These are phyloP conservation scores for Ctenopoma kingsleyae DNA, from an alignment of 2,797 vertebrate species.

Conservation along the genomic window DNA sequence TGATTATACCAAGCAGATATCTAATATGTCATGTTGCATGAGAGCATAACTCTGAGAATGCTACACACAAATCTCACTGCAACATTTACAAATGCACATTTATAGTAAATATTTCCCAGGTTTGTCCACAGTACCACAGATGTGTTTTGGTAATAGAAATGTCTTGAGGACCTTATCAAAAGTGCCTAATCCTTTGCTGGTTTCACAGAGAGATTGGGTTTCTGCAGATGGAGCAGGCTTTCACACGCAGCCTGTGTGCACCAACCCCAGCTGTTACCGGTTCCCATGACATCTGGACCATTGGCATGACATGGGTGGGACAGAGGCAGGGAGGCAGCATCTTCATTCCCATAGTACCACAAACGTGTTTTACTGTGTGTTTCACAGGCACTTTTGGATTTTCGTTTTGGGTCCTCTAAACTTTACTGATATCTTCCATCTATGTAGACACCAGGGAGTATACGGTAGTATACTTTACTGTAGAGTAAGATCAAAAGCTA, in stretches of 20 bases:
- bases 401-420: slow-evolving; percentile 17
- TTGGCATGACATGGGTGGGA: slow-evolving; percentile 82
- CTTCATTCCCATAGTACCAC: slow-evolving; percentile 53
- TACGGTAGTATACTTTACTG: neutral
- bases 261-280: slow-evolving; percentile 85
- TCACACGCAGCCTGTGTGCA: slow-evolving; percentile 79
- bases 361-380: neutral
- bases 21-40: neutral
- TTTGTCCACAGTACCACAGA: slow-evolving; percentile 55
- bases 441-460: neutral
- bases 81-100: slow-evolving; percentile 20
- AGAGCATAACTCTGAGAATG: neutral
- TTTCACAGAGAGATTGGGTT: slow-evolving; percentile 89
- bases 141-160: slow-evolving; percentile 81
- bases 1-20: neutral
- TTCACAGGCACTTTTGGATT: slow-evolving; percentile 8
- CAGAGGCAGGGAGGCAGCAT: slow-evolving; percentile 59
- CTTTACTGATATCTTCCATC: neutral
- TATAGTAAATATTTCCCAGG: slow-evolving; percentile 33
- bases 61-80: neutral
- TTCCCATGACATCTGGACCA: slow-evolving; percentile 86
- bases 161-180: slow-evolving; percentile 86
- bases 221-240: slow-evolving; percentile 80
- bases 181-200: slow-evolving; percentile 81
- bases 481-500: neutral